Evolutionary conservation across 2,113 vertebrate genomes (phyloP).

Genomic region (Alexandromys fortis): DNA sequence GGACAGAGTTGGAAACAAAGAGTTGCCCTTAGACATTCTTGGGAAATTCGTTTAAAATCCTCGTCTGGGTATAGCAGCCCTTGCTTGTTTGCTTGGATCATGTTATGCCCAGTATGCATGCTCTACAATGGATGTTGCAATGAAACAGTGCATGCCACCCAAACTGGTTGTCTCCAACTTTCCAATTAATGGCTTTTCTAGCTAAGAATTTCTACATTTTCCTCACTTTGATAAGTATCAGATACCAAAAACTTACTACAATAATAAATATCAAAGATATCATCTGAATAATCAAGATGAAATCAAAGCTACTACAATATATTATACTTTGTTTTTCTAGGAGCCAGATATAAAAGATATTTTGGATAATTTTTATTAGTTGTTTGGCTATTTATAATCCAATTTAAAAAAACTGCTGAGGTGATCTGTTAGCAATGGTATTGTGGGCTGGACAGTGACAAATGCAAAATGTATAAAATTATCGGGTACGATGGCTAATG

Average conservation of each 20-base stretch:
- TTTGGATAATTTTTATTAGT: constrained; percentile 31
- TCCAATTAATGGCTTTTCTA: background rate
- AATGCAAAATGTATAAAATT: background rate
- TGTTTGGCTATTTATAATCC: constrained; percentile 33
- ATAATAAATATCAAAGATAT: background rate
- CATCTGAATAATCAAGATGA: constrained; percentile 14
- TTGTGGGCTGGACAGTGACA: background rate
- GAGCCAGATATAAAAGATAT: background rate
- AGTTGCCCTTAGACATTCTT: background rate
- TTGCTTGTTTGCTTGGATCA: background rate
- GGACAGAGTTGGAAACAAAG: background rate
- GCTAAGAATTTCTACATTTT: constrained; percentile 30
- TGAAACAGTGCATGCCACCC: background rate
- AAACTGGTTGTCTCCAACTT: constrained; percentile 10
- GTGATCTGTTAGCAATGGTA: background rate
- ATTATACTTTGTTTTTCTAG: constrained; percentile 9
- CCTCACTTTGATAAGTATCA: background rate
- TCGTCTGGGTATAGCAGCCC: background rate
- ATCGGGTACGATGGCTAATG: too few relatives aligned
- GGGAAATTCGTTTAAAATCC: background rate
- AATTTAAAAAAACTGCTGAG: background rate
- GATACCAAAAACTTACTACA: background rate
- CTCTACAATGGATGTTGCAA: background rate
- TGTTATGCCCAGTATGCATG: background rate
- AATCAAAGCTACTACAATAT: background rate